A percentile compares a stretch with the other conserved stretches of the same genome.
Evolutionary conservation across 2,113 vertebrate genomes (phyloP).

Genomic region (Cinclus cinclus): DNA sequence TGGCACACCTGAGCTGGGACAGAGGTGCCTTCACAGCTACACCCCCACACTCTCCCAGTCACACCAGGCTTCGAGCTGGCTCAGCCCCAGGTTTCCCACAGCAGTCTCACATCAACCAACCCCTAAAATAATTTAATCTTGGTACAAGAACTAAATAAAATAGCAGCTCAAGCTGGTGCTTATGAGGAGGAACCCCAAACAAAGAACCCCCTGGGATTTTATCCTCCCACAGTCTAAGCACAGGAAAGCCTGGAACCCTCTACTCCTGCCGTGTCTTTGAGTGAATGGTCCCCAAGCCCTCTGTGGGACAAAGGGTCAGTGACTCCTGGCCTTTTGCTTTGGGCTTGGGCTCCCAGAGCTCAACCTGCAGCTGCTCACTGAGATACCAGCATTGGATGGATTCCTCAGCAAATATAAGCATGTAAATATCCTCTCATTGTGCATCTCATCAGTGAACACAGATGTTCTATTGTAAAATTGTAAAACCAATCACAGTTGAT

Average conservation of each 20-base stretch:
- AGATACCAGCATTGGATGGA: too few species aligned
- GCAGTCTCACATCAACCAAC: too few species aligned
- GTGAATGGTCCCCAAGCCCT: neutral
- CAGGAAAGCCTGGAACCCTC: neutral
- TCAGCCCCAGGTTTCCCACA: neutral
- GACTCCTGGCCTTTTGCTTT: neutral
- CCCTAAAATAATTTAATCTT: neutral
- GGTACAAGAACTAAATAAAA: neutral
- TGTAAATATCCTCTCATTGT: neutral
- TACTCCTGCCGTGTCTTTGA: rapidly evolving
- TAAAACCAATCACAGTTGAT: neutral
- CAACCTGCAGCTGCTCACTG: rapidly evolving
- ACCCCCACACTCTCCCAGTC: neutral
- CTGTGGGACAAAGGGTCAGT: neutral
- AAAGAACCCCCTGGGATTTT: neutral
- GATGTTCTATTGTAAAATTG: neutral
- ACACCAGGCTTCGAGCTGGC: neutral
- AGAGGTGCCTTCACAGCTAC: neutral
- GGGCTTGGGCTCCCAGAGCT: neutral
- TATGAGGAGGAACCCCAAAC: neutral
- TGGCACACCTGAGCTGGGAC: neutral
- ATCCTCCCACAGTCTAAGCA: neutral
- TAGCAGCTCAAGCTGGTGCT: neutral
- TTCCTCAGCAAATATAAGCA: neutral
- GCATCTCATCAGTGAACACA: neutral